Conservation (phyloP, 2,113 vertebrate species). For the Penelope pileata region DNA sequence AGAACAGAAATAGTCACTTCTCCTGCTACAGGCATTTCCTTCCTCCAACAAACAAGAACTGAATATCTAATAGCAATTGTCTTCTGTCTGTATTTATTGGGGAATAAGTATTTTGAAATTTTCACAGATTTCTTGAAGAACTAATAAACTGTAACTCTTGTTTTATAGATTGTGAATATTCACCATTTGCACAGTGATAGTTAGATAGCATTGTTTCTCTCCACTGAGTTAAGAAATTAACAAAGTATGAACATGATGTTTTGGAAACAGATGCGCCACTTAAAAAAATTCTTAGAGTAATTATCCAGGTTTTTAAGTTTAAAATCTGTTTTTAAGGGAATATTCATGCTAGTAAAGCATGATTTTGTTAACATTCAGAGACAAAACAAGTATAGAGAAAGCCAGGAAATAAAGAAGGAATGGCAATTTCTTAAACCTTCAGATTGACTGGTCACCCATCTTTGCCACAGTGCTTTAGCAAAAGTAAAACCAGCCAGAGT, state of each 20-base stretch:
- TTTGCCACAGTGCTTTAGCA: rapidly evolving
- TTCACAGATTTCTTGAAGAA: background rate
- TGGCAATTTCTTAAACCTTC: background rate
- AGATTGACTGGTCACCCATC: background rate
- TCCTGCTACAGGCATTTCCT: background rate
- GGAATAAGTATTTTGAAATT: background rate
- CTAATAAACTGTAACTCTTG: background rate
- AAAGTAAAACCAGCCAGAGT: background rate
- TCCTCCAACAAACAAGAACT: background rate
- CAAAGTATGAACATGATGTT: background rate
- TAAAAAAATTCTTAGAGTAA: background rate
- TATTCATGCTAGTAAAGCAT: background rate
- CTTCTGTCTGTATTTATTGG: background rate
- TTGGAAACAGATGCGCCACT: background rate
- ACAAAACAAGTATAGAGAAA: background rate
- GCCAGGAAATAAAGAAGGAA: background rate
- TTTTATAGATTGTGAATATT: background rate
- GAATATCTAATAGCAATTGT: background rate
- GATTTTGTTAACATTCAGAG: background rate
- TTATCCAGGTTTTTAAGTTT: constrained; percentile 4
- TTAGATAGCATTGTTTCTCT: background rate
- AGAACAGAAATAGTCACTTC: background rate
- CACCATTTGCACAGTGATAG: background rate
- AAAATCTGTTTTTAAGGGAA: background rate
- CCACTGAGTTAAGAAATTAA: background rate